Base-by-base conservation (phyloP, 2,113 vertebrate genomes). In the Mionectes macconnelli region DNA sequence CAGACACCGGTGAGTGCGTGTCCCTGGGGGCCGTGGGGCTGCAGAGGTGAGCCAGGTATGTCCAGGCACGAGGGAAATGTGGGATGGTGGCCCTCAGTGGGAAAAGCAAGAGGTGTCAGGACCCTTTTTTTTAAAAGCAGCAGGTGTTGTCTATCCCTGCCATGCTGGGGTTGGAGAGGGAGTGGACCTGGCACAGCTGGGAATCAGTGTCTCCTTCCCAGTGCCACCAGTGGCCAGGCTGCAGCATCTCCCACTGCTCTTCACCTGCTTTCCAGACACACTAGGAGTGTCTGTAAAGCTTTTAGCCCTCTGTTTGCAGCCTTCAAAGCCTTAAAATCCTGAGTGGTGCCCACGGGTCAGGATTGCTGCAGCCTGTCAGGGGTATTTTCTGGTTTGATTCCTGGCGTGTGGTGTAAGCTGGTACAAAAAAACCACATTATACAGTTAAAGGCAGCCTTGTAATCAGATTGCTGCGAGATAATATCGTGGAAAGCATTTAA, bases 331-430 rank as follows among this genome's bases (percentile, higher is more conserved):
- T 28, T 13, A 7, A 22, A 25, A 63, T 28, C 60, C 56, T 27
- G 7, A 0, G 7, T n/a, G 50, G 5, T 59, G 33, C 8, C 42
- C 59, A 3, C 0, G 1, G n/a, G 19, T 31, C 1, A 2, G 81
- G 60, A 13, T 72, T 45, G 75, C 73, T 63, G 0, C 42, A 16
- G 89, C 3, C 49, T 4, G 25, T 5, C 13, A 44, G 50, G 13
- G 42, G 25, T 25, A 6, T 27, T 83, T 87, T 75, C 95, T 67
- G 30, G 0, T 44, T 64, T 60, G 59, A 53, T 70, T 91, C 79
- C 83, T 56, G 80, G 68, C 2, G 0, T 25, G 52, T 52, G 80
- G 59, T 77, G 37, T 30, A 18, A 83, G 62, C 30, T 55, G 78
- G 49, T 59, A 40, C 50, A 15, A 31, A 15, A 31, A 87, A 64